Conservation (phyloP, 2,113 vertebrate species). For the Murina feae region DNA sequence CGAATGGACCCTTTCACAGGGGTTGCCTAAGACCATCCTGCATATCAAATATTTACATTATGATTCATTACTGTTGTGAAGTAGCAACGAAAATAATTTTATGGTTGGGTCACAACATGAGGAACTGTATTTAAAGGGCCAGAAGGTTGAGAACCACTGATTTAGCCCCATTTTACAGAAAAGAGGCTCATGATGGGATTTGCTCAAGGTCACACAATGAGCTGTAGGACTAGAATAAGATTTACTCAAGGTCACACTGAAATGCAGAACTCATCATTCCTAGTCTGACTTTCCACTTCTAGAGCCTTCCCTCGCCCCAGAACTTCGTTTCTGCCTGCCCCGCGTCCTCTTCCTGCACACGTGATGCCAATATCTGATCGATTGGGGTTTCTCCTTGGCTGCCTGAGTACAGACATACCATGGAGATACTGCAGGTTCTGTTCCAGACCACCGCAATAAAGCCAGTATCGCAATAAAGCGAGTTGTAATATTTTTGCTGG, state of each 20-base stretch:
- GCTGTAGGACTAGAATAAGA: background rate
- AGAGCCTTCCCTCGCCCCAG: background rate
- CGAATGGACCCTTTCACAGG: too few species aligned
- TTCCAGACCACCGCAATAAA: background rate
- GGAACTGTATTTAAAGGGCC: too few species aligned
- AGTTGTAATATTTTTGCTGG: background rate
- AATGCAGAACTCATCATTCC: background rate
- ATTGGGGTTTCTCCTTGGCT: background rate
- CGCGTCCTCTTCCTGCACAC: background rate
- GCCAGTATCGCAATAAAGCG: background rate
- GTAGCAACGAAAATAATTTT: too few species aligned
- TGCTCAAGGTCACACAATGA: background rate
- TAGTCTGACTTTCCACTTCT: background rate
- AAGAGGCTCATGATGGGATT: background rate
- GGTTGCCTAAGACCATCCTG: too few species aligned
- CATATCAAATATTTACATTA: too few species aligned
- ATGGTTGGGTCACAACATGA: too few species aligned
- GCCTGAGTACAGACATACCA: background rate
- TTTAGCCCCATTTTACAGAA: constrained; percentile 1
- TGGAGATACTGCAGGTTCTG: background rate
- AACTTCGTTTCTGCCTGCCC: constrained; percentile 1
- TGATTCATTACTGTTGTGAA: too few species aligned
- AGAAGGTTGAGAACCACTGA: too few species aligned
- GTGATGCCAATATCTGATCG: background rate
- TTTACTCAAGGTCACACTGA: background rate